These are phyloP conservation scores for Cyprinodon variegatus DNA, from an alignment of 2,113 vertebrate species.

Conservation along the genomic window DNA sequence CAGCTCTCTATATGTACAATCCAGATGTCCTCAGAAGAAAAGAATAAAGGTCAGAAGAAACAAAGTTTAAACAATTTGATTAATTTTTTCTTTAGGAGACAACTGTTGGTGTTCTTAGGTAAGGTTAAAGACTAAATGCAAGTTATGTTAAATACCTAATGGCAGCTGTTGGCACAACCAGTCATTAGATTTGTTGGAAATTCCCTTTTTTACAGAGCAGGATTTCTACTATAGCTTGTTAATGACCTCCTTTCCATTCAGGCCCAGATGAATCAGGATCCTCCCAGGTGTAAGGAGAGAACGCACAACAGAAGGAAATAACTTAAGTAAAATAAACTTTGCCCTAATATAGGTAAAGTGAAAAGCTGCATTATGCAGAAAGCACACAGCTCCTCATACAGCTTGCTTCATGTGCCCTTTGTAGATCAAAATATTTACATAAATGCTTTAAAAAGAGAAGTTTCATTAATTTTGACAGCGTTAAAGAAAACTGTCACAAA, in stretches of 20 bases:
- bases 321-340: background rate
- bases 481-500: background rate
- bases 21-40: no score
- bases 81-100: no score
- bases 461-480: background rate
- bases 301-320: background rate
- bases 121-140: no score
- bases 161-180: no score
- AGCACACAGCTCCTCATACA: background rate
- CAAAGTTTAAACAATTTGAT: no score
- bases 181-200: no score
- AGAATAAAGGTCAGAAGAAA: no score
- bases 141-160: no score
- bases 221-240: background rate
- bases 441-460: background rate
- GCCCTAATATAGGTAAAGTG: background rate
- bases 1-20: no score
- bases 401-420: background rate
- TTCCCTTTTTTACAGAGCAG: no score
- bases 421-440: background rate
- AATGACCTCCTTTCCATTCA: background rate
- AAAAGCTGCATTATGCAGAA: background rate
- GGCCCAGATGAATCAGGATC: background rate
- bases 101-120: no score
- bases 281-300: background rate